A percentile compares a stretch with the other conserved stretches of the same genome.
These are phyloP conservation scores for Acronicta aceris DNA, from an alignment of 2,888 invertebrate genomes.

Conservation along the genomic window DNA sequence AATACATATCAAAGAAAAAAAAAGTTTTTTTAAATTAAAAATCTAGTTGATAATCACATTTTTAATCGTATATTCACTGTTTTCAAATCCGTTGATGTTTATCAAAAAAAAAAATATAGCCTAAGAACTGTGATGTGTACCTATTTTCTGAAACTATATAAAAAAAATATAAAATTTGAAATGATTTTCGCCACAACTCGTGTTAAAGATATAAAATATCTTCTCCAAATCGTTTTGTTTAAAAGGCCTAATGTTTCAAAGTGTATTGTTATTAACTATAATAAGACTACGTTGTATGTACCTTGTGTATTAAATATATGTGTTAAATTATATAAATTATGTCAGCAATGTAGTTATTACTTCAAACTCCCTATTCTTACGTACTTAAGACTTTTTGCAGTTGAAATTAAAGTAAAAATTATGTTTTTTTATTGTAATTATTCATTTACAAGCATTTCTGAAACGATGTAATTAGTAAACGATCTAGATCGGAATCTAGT, in stretches of 20 bases:
- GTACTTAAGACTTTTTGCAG: background rate
- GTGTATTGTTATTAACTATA: slow-evolving; percentile 61
- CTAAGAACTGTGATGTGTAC: slow-evolving; percentile 75
- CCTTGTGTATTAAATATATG: slow-evolving; percentile 80
- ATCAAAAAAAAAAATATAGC: slow-evolving; percentile 60
- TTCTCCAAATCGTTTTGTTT: slow-evolving; percentile 63
- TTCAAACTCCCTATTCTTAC: slow-evolving; percentile 4
- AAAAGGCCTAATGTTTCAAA: slow-evolving; percentile 72
- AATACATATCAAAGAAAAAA: slow-evolving; percentile 76
- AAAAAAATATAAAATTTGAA: slow-evolving; percentile 43
- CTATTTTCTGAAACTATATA: slow-evolving; percentile 79
- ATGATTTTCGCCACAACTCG: slow-evolving; percentile 77
- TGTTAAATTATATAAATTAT: slow-evolving; percentile 85
- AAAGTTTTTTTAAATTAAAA: slow-evolving; percentile 46
- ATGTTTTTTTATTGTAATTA: too few relatives aligned
- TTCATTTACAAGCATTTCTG: too few relatives aligned
- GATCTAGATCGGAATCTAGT: too few relatives aligned
- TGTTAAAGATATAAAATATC: slow-evolving; percentile 85
- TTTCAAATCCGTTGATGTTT: slow-evolving; percentile 59
- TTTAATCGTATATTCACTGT: slow-evolving; percentile 52
- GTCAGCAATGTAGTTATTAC: slow-evolving; percentile 77
- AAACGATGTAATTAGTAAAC: too few relatives aligned
- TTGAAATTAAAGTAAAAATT: too few relatives aligned
- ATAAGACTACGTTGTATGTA: slow-evolving; percentile 73
- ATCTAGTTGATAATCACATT: slow-evolving; percentile 55